phyloP scores from a whole-genome alignment of 2,888 invertebrate genomes.

The Cosmia trapezina region DNA sequence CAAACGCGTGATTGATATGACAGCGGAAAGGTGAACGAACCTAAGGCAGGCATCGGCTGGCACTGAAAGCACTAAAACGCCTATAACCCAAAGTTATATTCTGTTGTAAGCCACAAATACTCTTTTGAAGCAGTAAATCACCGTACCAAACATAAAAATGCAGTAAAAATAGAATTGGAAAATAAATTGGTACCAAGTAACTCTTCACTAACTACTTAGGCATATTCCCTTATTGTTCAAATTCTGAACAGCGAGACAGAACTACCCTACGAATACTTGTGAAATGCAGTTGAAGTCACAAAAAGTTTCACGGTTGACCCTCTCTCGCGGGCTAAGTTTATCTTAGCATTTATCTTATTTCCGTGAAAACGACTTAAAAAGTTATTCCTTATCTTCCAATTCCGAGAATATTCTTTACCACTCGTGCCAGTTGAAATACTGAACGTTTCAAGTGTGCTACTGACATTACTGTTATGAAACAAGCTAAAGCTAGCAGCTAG shows the following conservation, averaged over 20 bases:
- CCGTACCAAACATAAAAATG: conserved; percentile 73
- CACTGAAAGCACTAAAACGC: conserved; percentile 79
- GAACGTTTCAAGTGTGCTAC: conserved; percentile 50
- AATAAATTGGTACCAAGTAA: conserved; percentile 63
- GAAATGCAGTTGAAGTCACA: conserved; percentile 60
- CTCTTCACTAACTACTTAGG: conserved; percentile 32
- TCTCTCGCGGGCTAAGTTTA: conserved; percentile 74
- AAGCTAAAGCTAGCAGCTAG: conserved; percentile 19
- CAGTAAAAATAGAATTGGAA: conserved; percentile 78
- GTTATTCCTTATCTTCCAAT: conserved; percentile 77
- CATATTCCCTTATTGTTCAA: conserved; percentile 39
- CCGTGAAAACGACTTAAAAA: conserved; percentile 83
- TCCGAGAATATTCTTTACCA: conserved; percentile 77
- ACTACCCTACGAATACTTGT: conserved; percentile 47
- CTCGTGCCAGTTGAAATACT: conserved; percentile 62
- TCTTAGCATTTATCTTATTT: conserved; percentile 85
- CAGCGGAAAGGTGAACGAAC: conserved; percentile 78
- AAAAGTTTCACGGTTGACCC: conserved; percentile 78
- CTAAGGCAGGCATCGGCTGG: conserved; percentile 74
- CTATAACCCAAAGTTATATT: conserved; percentile 78
- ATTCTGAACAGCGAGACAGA: conserved; percentile 8
- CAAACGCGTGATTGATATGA: conserved; percentile 74
- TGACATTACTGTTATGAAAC: conserved; percentile 45
- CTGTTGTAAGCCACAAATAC: conserved; percentile 79
- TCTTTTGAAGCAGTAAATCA: conserved; percentile 80